Base-by-base conservation (phyloP, 2,888 invertebrate genomes). In the Lasioglossum marginatum region DNA sequence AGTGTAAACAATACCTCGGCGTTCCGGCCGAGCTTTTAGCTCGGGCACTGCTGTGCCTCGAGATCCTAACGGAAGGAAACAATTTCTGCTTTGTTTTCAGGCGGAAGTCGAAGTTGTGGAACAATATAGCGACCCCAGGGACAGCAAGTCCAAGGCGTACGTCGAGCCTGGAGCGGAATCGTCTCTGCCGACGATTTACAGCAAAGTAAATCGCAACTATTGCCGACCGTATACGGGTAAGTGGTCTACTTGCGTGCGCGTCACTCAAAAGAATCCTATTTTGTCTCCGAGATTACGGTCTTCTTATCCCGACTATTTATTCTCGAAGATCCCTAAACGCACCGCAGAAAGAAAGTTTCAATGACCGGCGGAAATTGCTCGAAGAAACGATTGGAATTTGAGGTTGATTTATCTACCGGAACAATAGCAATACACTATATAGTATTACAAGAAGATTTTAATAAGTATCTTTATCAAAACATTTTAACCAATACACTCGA, bases 51-150 rank as follows among this genome's bases (percentile, higher is more conserved):
- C 31, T 16, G 31, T 3, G 31, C 12, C 68, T 19, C 37, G 14
- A 19, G 68, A 83, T 82, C 31, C 72, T 71, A 77, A 72, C 77
- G 82, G 81, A 89, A 88, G 81, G 77, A 80, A 86, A 88, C 74
- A 81, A 90, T 90, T 83, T 85, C 83, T 87, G 75, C 83, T 90
- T 74, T 88, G 45, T 87, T 93, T 92, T 75, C 91, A 95, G 95
- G 90, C 93, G 85, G 94, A 97, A 97, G 96, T 97, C 91, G 97
- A 97, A 95, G 96, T 97, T 91, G 96, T 97, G 95, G 97, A 97
- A 95, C 97, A 97, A 82, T 97, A 97, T 94, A 97, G 97, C 93
- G 97, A 97, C 92, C 97, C 97, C 27, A 96, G 97, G 88, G 97
- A 97, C 94, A 97, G 97, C 81, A 93, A 92, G 87, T 93, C 90